phyloP scores from a whole-genome alignment of 2,888 invertebrate species.

The Tetanocera ferruginea region DNA sequence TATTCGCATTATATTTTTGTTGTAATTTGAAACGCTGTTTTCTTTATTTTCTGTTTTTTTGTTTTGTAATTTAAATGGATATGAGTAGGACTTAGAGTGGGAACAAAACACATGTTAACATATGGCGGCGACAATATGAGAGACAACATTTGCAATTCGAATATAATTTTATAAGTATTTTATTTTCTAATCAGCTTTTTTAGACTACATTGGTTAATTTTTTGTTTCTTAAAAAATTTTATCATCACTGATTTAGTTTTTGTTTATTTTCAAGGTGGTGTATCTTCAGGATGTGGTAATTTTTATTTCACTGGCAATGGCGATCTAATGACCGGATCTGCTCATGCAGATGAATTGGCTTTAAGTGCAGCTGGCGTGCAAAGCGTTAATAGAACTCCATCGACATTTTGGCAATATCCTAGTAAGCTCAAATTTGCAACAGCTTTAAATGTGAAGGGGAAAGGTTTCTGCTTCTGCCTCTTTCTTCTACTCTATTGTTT shows the following conservation, averaged over 20 bases:
- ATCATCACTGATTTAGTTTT: neutral
- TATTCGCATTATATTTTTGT: neutral
- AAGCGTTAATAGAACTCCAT: constrained; percentile 61
- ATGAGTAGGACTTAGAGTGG: constrained; percentile 6
- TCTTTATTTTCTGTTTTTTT: neutral
- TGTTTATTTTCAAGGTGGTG: constrained; percentile 54
- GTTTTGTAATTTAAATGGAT: constrained; percentile 1
- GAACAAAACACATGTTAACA: constrained; percentile 30
- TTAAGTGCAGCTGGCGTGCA: constrained; percentile 59
- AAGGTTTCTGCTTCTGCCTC: neutral
- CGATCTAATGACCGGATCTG: constrained; percentile 62
- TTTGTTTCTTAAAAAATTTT: neutral
- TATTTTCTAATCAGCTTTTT: neutral
- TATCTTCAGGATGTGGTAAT: constrained; percentile 63
- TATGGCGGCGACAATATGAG: constrained; percentile 12
- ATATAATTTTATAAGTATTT: too few relatives aligned
- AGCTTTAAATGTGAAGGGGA: neutral
- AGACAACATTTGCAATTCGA: too few relatives aligned
- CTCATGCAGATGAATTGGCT: constrained; percentile 62
- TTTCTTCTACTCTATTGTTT: neutral
- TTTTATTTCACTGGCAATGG: constrained; percentile 66
- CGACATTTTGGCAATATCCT: constrained; percentile 85
- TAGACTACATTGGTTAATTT: neutral
- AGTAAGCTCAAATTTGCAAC: constrained; percentile 71
- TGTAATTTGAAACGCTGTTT: constrained; percentile 15